Evolutionary conservation across 1,140 invertebrate genomes (phyloP).

Genomic region (Cyphomyrmex costatus): DNA sequence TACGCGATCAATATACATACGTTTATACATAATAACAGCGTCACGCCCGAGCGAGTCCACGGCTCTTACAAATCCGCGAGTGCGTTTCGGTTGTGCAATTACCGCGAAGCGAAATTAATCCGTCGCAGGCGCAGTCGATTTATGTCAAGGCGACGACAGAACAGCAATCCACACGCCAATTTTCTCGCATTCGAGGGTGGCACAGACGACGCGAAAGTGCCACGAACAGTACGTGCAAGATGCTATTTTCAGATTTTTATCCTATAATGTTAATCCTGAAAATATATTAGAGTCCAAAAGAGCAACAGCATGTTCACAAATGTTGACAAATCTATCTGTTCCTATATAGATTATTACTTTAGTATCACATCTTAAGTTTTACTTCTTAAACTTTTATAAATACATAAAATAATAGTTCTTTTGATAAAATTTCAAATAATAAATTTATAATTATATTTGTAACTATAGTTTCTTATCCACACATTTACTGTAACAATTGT

Average conservation of each 20-base stretch:
- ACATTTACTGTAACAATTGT: not conserved
- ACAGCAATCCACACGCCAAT: constrained; percentile 58
- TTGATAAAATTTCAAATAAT: not conserved
- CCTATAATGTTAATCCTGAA: not conserved
- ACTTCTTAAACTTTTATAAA: not conserved
- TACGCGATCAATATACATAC: constrained; percentile 47
- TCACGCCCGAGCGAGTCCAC: constrained; percentile 69
- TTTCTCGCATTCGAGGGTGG: constrained; percentile 63
- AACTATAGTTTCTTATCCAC: not conserved
- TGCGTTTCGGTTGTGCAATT: constrained; percentile 83
- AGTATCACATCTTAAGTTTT: not conserved
- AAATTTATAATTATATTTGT: constrained; percentile 9
- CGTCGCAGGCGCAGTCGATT: constrained; percentile 80
- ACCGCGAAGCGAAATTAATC: constrained; percentile 84
- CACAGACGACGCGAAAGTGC: constrained; percentile 33
- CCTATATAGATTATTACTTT: not conserved
- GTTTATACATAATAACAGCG: constrained; percentile 63
- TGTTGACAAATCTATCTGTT: not conserved
- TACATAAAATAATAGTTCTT: not conserved
- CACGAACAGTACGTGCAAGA: constrained; percentile 13
- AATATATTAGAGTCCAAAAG: not conserved
- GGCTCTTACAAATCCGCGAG: constrained; percentile 76
- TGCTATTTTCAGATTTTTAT: constrained; percentile 5
- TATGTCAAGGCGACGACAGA: constrained; percentile 83
- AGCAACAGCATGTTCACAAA: not conserved